Evolutionary conservation across 1,140 invertebrate species (phyloP).

Genomic region (Choristoneura fumiferana): DNA sequence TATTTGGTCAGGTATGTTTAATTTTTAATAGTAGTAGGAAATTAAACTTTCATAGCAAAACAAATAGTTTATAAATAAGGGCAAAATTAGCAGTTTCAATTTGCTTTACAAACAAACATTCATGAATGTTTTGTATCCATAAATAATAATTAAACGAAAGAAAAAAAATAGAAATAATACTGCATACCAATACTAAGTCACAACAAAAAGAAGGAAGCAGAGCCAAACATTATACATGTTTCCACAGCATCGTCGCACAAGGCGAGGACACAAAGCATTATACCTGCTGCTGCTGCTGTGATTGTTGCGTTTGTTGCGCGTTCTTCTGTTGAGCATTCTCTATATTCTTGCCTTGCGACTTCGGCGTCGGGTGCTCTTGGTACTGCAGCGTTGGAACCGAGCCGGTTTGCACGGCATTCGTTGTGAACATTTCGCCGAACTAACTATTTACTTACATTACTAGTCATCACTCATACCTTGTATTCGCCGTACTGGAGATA

Average conservation of each 20-base stretch:
- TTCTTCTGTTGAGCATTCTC: slow-evolving; percentile 75
- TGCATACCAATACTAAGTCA: too few relatives aligned
- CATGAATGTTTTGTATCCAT: too few relatives aligned
- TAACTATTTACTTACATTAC: slow-evolving; percentile 30
- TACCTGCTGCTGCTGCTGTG: slow-evolving; percentile 42
- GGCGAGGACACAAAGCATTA: slow-evolving; percentile 16
- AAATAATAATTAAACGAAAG: too few relatives aligned
- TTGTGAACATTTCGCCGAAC: slow-evolving; percentile 68
- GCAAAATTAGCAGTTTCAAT: too few relatives aligned
- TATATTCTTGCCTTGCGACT: slow-evolving; percentile 74
- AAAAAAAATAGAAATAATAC: too few relatives aligned
- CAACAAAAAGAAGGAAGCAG: not conserved
- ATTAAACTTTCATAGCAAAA: too few relatives aligned
- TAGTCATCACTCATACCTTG: slow-evolving; percentile 28
- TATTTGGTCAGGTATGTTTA: too few relatives aligned
- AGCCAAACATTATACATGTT: slow-evolving; percentile 11
- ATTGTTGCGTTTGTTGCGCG: slow-evolving; percentile 66
- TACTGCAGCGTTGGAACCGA: slow-evolving; percentile 74
- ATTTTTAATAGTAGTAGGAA: too few relatives aligned
- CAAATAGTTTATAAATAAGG: too few relatives aligned
- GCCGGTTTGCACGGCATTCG: slow-evolving; percentile 72
- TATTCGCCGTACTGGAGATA: slow-evolving; percentile 15
- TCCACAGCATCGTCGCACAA: slow-evolving; percentile 2
- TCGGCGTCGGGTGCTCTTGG: slow-evolving; percentile 72
- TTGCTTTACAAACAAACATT: too few relatives aligned